These are phyloP conservation scores for Champsocephalus esox DNA, from an alignment of 2,797 vertebrate species.

Conservation along the genomic window DNA sequence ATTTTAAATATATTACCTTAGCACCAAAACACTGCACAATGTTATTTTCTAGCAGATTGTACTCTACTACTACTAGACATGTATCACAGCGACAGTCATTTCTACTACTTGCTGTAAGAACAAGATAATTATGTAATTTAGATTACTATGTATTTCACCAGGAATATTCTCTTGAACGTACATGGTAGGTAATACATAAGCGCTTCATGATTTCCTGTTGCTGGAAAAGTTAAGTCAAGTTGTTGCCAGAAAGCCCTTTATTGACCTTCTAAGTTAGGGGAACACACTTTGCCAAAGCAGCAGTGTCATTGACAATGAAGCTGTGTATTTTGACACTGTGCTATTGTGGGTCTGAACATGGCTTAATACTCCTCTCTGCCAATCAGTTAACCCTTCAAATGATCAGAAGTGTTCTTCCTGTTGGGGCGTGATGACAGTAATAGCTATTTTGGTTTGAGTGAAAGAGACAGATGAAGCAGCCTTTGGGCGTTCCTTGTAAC, in stretches of 20 bases:
- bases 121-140: not conserved
- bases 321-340: conserved; percentile 7
- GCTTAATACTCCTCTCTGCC: conserved; percentile 10
- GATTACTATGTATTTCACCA: not conserved
- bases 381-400: conserved; percentile 28
- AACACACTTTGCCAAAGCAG: not conserved
- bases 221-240: not conserved
- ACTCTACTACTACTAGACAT: not conserved
- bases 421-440: conserved; percentile 37
- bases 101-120: not conserved
- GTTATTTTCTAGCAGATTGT: not conserved
- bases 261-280: not conserved
- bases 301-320: not conserved
- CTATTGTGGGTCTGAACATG: conserved; percentile 5
- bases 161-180: not conserved
- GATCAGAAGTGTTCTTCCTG: conserved; percentile 18
- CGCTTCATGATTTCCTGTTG: not conserved
- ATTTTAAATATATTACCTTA: not conserved
- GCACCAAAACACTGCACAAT: not conserved
- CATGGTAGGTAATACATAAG: not conserved
- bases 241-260: not conserved
- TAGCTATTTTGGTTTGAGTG: conserved; percentile 46
- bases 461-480: conserved; percentile 52
- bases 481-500: conserved; percentile 52
- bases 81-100: not conserved